phyloP scores from a whole-genome alignment of 2,113 vertebrate species.

The Macroglossus sobrinus region DNA sequence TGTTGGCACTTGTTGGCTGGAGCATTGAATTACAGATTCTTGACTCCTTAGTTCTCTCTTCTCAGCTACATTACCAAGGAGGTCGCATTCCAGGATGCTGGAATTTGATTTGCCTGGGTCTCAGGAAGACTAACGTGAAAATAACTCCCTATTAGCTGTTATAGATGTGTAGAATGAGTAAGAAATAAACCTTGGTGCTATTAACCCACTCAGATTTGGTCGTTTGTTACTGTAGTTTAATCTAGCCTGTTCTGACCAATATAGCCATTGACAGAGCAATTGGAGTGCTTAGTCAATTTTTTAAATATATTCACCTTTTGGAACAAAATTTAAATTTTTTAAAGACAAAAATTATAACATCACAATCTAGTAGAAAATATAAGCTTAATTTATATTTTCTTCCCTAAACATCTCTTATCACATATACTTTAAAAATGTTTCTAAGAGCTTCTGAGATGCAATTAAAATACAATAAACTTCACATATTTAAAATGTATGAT shows the following conservation, averaged over 20 bases:
- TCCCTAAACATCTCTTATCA: background rate
- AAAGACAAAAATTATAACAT: background rate
- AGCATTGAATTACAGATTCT: background rate
- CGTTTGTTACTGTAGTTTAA: background rate
- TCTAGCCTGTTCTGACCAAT: background rate
- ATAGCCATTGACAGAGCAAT: background rate
- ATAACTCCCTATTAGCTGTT: background rate
- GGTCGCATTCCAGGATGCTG: background rate
- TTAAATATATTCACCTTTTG: slow-evolving; percentile 3
- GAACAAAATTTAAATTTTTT: slow-evolving; percentile 1
- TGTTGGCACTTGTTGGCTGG: background rate
- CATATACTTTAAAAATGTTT: background rate
- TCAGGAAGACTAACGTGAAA: background rate
- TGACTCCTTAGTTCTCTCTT: background rate
- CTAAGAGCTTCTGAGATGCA: background rate
- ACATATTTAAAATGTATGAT: background rate
- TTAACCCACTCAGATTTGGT: background rate
- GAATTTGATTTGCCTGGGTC: background rate
- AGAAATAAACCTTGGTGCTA: background rate
- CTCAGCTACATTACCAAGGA: background rate
- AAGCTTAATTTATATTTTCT: background rate
- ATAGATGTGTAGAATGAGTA: background rate
- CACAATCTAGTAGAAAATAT: background rate
- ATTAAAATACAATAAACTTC: background rate
- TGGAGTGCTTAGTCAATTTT: background rate